These are phyloP conservation scores for Drosophila oshimai DNA, from an alignment of 1,140 invertebrate species.

Conservation along the genomic window DNA sequence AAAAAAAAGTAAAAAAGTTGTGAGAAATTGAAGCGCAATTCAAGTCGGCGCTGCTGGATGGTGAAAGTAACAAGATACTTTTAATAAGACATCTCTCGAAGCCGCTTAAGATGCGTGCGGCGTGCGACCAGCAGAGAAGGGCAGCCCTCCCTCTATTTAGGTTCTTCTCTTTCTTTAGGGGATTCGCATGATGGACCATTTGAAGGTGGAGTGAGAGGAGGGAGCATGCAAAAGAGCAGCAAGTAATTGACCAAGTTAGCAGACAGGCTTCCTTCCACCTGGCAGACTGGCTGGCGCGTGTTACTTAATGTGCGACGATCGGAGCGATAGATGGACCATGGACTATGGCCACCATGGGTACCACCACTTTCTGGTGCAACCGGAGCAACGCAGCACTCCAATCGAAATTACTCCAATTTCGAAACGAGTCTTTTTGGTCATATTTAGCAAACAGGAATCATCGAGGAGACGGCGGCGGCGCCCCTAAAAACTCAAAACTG, in stretches of 20 bases:
- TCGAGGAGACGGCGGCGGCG: conserved; percentile 1
- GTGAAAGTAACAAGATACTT: conserved; percentile 83
- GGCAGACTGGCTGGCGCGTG: conserved; percentile 47
- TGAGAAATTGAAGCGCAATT: conserved; percentile 80
- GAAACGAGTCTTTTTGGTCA: conserved; percentile 75
- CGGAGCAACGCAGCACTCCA: conserved; percentile 39
- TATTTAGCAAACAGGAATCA: conserved; percentile 81
- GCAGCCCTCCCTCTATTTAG: conserved; percentile 16
- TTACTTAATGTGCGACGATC: conserved; percentile 68
- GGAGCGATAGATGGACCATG: conserved; percentile 22
- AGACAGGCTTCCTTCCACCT: conserved; percentile 54
- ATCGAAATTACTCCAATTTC: conserved; percentile 82
- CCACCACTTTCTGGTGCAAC: conserved; percentile 72
- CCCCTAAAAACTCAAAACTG: conserved; percentile 43
- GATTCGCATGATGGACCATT: too few species aligned
- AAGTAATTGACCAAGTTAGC: conserved; percentile 49
- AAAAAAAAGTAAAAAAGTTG: conserved; percentile 25
- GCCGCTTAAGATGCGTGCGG: conserved; percentile 56
- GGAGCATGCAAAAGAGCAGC: conserved; percentile 28
- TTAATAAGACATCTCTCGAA: conserved; percentile 73
- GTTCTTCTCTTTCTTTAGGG: not conserved
- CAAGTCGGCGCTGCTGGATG: conserved; percentile 58
- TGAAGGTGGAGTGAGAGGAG: too few species aligned
- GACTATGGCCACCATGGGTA: conserved; percentile 4
- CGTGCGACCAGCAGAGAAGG: conserved; percentile 42